phyloP scores from a whole-genome alignment of 1,140 invertebrate species.

The Cheumatopsyche charites region DNA sequence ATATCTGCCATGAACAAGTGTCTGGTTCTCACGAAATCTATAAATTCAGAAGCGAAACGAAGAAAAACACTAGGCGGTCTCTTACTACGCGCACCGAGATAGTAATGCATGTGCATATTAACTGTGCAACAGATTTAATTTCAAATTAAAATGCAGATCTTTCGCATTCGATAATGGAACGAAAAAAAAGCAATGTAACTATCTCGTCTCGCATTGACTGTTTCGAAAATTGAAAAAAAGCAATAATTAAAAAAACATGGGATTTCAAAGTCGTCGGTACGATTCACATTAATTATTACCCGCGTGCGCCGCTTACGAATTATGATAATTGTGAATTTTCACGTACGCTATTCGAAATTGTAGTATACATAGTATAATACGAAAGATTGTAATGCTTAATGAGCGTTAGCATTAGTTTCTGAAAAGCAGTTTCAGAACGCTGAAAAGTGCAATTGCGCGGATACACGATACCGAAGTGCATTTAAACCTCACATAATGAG shows the following conservation, averaged over 20 bases:
- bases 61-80: slow-evolving; percentile 16
- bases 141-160: slow-evolving; percentile 21
- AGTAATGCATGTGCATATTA: slow-evolving; percentile 18
- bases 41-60: slow-evolving; percentile 27
- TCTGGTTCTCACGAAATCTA: slow-evolving; percentile 33
- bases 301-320: no score
- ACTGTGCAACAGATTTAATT: slow-evolving; percentile 16
- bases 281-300: no score
- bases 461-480: background rate
- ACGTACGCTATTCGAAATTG: no score
- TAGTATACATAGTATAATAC: no score
- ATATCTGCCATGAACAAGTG: slow-evolving; percentile 34
- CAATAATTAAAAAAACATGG: no score
- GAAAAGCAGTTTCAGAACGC: background rate
- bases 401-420: background rate
- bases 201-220: slow-evolving; percentile 11
- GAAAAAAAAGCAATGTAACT: background rate
- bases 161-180: background rate
- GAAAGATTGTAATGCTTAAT: no score
- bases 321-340: no score
- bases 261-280: no score
- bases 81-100: background rate
- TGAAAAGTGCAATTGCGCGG: slow-evolving; percentile 7
- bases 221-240: background rate
- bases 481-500: no score